Conservation (phyloP, 30 jellyfish, hydroid and myxozoan species). For the Pelagia noctiluca region DNA sequence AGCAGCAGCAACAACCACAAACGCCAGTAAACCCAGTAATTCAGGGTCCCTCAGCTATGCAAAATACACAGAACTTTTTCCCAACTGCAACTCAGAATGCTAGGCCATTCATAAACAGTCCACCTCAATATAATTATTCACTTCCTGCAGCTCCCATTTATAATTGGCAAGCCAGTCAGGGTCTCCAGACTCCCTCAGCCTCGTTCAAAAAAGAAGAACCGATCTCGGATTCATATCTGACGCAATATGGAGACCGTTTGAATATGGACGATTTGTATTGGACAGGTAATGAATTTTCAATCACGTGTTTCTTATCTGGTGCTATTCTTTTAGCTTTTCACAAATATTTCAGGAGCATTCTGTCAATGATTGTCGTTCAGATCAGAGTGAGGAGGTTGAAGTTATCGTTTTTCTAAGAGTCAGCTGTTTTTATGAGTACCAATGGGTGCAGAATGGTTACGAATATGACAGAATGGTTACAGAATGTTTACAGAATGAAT, state of each 20-base stretch:
- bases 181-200: slow-evolving; percentile 5
- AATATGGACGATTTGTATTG: slow-evolving; percentile 95
- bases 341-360: background rate
- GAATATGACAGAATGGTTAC: no score
- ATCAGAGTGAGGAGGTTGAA: no score
- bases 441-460: no score
- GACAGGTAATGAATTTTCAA: slow-evolving; percentile 77
- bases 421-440: no score
- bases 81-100: no score
- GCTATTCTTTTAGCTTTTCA: background rate
- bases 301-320: background rate
- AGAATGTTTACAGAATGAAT: no score
- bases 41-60: no score
- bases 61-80: no score
- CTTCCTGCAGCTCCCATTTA: background rate
- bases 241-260: slow-evolving; percentile 70
- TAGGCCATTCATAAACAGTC: background rate
- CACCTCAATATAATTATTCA: background rate
- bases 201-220: slow-evolving; percentile 15
- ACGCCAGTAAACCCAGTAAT: no score
- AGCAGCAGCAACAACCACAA: no score
- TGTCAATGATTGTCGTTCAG: no score
- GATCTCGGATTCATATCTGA: slow-evolving; percentile 48
- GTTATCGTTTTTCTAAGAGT: no score
- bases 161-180: slow-evolving; percentile 15